A percentile compares a stretch with the other conserved stretches of the same genome.
These are phyloP conservation scores for Philopotamus ludificatus DNA, from an alignment of 1,140 invertebrate species.

Conservation along the genomic window DNA sequence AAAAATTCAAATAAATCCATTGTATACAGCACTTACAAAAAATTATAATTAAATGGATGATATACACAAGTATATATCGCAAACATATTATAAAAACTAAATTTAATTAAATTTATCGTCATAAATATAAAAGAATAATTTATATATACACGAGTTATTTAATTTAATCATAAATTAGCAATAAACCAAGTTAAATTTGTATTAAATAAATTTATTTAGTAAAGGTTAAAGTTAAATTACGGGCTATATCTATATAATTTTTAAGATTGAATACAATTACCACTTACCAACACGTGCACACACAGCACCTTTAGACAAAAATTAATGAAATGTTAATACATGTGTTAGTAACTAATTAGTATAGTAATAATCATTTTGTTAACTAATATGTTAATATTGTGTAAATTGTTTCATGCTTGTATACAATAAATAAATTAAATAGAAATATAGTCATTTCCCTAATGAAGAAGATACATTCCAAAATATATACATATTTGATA, in stretches of 20 bases:
- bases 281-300: conserved; percentile 56
- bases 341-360: conserved; percentile 4
- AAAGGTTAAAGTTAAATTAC: too few relatives aligned
- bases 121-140: too few relatives aligned
- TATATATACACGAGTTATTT: too few relatives aligned
- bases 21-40: too few relatives aligned
- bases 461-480: too few relatives aligned
- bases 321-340: conserved; percentile 27
- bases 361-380: conserved; percentile 6
- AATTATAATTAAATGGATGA: conserved; percentile 5
- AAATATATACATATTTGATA: too few relatives aligned
- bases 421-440: background rate
- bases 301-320: conserved; percentile 53
- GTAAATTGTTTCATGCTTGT: background rate
- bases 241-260: too few relatives aligned
- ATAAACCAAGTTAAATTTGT: too few relatives aligned
- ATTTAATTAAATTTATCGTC: background rate
- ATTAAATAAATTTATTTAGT: too few relatives aligned
- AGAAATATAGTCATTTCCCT: too few relatives aligned
- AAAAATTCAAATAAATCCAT: conserved; percentile 15
- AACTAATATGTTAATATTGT: background rate
- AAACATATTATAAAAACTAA: background rate
- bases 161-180: too few relatives aligned
- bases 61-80: background rate
- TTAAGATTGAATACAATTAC: conserved; percentile 9